These are phyloP conservation scores for Glaucopsyche alexis DNA, from an alignment of 2,888 invertebrate genomes.

Conservation along the genomic window DNA sequence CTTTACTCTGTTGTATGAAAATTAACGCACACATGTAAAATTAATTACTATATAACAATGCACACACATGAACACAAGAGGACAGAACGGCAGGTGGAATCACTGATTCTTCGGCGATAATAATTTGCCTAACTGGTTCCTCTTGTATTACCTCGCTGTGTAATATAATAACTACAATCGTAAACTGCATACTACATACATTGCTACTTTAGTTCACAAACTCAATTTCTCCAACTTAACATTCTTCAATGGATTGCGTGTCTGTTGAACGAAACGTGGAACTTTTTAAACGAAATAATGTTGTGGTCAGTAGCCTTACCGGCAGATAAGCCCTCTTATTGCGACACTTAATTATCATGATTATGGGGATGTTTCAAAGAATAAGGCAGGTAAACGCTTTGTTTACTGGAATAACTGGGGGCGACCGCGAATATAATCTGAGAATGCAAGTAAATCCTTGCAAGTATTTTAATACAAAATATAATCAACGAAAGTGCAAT, in stretches of 20 bases:
- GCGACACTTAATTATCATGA: constrained; percentile 72
- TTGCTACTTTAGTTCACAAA: constrained; percentile 35
- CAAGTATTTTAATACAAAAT: not conserved
- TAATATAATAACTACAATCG: constrained; percentile 35
- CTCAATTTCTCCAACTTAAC: not conserved
- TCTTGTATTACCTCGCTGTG: constrained; percentile 53
- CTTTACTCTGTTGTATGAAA: not conserved
- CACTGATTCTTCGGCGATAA: constrained; percentile 71
- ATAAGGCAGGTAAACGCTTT: constrained; percentile 42
- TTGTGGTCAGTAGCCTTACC: constrained; percentile 58
- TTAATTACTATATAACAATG: constrained; percentile 46
- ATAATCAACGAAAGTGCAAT: too few species aligned
- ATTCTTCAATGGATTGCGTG: constrained; percentile 36
- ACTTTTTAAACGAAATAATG: constrained; percentile 45
- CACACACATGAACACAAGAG: constrained; percentile 47
- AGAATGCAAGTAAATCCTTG: not conserved
- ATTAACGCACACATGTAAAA: constrained; percentile 26
- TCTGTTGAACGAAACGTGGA: constrained; percentile 14
- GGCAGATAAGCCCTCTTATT: constrained; percentile 60
- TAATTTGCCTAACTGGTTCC: constrained; percentile 74
- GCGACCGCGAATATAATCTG: constrained; percentile 15
- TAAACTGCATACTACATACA: constrained; percentile 38
- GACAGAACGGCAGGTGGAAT: constrained; percentile 66
- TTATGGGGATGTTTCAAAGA: constrained; percentile 64
- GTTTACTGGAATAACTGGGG: constrained; percentile 32